A percentile compares a stretch with the other conserved stretches of the same genome.
phyloP scores from a whole-genome alignment of 2,113 vertebrate genomes.

The Rafetus swinhoei region DNA sequence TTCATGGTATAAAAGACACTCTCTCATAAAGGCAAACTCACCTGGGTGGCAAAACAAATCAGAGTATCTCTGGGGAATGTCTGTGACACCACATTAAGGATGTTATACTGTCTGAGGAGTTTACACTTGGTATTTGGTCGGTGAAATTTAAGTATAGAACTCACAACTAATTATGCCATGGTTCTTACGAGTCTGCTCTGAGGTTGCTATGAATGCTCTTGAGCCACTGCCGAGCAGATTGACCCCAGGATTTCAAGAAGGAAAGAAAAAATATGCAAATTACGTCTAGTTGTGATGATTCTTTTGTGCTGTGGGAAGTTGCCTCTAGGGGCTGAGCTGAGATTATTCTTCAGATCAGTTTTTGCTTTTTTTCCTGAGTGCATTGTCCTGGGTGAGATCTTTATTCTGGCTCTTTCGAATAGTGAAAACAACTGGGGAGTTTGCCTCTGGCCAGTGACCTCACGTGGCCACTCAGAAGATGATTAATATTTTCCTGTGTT shows the following conservation, averaged over 20 bases:
- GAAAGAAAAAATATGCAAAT: neutral
- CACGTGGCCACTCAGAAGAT: neutral
- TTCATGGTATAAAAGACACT: neutral
- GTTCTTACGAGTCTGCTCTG: neutral
- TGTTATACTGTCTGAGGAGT: neutral
- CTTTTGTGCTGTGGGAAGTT: neutral
- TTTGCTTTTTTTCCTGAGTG: neutral
- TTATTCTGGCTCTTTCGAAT: neutral
- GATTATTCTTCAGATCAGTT: neutral
- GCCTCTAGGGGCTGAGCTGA: neutral
- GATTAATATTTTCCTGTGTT: slow-evolving; percentile 4
- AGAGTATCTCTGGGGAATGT: neutral
- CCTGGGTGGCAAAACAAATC: neutral
- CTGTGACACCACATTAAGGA: neutral
- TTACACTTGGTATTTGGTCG: neutral
- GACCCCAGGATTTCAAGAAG: neutral
- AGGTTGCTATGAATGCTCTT: neutral
- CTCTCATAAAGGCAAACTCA: neutral
- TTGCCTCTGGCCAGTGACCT: neutral
- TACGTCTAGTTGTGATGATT: fast-evolving
- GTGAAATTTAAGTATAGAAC: neutral
- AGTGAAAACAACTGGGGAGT: no score
- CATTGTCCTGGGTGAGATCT: neutral
- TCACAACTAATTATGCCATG: neutral
- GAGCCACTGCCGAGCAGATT: neutral